These are phyloP conservation scores for Uloborus plumipes DNA, from an alignment of 2,888 invertebrate species.

Conservation along the genomic window DNA sequence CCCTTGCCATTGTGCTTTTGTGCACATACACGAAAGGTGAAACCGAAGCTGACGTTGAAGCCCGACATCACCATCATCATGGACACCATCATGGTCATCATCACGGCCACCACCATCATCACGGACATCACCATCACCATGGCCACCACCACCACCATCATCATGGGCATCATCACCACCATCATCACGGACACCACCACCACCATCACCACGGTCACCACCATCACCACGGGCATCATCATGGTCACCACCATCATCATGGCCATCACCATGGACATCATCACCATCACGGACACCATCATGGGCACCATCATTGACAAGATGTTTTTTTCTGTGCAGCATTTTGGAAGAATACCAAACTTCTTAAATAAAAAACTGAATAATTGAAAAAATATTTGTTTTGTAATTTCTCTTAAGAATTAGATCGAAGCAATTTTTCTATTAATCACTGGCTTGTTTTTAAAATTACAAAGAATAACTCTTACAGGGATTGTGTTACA, in stretches of 20 bases:
- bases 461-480: no score
- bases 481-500: no score
- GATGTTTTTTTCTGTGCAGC: no score
- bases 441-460: no score
- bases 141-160: conserved; percentile 11
- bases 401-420: no score
- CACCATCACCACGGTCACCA: not conserved
- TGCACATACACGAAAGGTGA: not conserved
- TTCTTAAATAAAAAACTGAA: no score
- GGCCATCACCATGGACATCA: conserved; percentile 20
- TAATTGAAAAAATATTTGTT: no score
- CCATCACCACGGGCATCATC: not conserved
- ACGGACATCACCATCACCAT: not conserved
- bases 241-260: not conserved
- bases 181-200: not conserved
- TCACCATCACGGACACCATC: conserved; percentile 6
- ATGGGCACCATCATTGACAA: conserved; percentile 15
- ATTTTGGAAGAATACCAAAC: no score
- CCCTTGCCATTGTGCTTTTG: not conserved
- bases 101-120: conserved; percentile 4
- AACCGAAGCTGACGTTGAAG: not conserved
- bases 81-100: conserved; percentile 8
- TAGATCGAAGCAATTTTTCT: no score
- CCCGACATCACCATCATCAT: conserved; percentile 15
- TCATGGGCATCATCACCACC: not conserved